These are phyloP conservation scores for Crotalus adamanteus DNA, from an alignment of 2,797 vertebrate genomes.

Conservation along the genomic window DNA sequence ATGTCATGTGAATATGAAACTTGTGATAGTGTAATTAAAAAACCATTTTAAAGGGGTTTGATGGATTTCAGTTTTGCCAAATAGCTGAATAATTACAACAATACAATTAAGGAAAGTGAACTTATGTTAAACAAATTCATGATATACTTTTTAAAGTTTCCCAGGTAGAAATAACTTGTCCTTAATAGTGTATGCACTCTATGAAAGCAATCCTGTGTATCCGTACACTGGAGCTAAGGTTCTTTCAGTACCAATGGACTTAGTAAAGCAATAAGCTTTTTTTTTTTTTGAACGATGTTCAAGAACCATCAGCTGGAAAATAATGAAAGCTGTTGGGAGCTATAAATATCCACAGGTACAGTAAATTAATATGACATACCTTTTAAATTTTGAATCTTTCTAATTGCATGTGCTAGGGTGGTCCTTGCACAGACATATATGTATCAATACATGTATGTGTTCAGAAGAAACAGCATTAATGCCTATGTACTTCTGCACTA, in stretches of 20 bases:
- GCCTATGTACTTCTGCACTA: not conserved
- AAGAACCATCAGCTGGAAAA: not conserved
- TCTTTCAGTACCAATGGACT: not conserved
- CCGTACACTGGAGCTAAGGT: not conserved
- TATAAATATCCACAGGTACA: not conserved
- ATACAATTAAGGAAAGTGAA: not conserved
- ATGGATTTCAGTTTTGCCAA: not conserved
- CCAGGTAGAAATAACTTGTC: not conserved
- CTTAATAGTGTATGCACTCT: not conserved
- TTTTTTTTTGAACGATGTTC: not conserved
- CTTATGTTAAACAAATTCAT: not conserved
- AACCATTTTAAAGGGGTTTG: not conserved
- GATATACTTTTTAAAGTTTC: not conserved
- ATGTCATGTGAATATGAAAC: not conserved
- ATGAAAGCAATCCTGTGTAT: not conserved
- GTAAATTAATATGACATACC: not conserved
- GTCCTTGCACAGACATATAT: not conserved
- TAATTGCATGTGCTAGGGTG: not conserved
- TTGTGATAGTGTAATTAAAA: not conserved
- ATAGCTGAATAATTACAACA: not conserved
- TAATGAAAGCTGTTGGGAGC: not conserved
- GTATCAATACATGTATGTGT: not conserved
- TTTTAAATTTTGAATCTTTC: not conserved
- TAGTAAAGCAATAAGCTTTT: not conserved
- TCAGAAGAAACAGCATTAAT: not conserved